Percentiles rank a stretch among this genome's conserved stretches.
Evolutionary conservation across 64 coral and sea anemone species (phyloP).

Genomic region (Catalaphyllia jardinei): DNA sequence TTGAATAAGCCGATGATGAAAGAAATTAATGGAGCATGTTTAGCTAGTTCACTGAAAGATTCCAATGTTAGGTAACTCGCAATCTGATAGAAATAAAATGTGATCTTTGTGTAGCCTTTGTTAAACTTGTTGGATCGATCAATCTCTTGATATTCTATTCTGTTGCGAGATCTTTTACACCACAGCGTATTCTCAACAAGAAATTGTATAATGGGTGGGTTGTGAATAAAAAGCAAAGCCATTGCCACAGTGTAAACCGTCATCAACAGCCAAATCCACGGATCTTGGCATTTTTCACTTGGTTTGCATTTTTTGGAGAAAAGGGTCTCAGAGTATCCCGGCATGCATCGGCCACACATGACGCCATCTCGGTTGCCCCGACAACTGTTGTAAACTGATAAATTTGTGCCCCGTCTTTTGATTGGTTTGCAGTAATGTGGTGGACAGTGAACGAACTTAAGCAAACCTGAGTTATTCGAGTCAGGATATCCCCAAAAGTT

Average conservation of each 20-base stretch:
- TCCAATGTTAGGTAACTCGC: conserved; percentile 33
- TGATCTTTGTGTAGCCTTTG: conserved; percentile 54
- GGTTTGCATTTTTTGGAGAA: conserved; percentile 44
- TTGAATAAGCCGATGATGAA: conserved; percentile 24
- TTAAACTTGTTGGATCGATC: background rate
- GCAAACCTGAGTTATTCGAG: background rate
- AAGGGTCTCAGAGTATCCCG: conserved; percentile 44
- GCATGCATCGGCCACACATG: conserved; percentile 52
- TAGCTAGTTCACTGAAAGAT: background rate
- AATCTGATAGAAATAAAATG: conserved; percentile 70
- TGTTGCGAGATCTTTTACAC: conserved; percentile 17
- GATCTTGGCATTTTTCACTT: conserved; percentile 35
- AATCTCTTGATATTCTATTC: background rate
- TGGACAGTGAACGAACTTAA: conserved; percentile 59
- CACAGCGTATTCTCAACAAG: conserved; percentile 28
- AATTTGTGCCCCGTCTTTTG: background rate
- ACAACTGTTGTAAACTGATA: conserved; percentile 63
- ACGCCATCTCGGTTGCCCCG: conserved; percentile 46
- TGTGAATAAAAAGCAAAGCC: conserved; percentile 11
- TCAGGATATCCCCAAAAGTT: conserved; percentile 60
- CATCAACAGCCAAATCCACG: conserved; percentile 31
- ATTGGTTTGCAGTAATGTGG: conserved; percentile 45
- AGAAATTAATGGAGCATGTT: background rate
- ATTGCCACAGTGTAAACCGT: conserved; percentile 7
- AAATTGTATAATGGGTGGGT: conserved; percentile 34